Conservation (phyloP, 2,797 vertebrate genomes). For the Yasuhikotakia modesta region DNA sequence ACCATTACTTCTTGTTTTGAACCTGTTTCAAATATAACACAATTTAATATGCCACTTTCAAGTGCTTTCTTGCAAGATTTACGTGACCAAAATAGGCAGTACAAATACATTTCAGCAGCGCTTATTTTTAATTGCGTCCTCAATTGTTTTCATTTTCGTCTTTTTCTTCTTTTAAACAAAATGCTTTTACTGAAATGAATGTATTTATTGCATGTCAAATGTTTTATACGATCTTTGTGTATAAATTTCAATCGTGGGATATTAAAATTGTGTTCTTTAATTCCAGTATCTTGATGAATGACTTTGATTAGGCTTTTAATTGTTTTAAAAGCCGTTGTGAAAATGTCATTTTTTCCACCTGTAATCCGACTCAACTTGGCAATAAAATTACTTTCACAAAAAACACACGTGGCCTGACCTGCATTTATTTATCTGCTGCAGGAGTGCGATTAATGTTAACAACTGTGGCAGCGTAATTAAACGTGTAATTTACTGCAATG, state of each 20-base stretch:
- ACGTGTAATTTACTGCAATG: background rate
- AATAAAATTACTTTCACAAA: conserved; percentile 81
- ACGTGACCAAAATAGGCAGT: conserved; percentile 69
- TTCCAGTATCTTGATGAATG: conserved; percentile 66
- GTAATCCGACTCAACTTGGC: conserved; percentile 79
- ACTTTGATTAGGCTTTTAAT: conserved; percentile 79
- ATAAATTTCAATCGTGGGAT: conserved; percentile 76
- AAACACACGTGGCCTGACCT: conserved; percentile 45
- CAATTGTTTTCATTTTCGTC: conserved; percentile 73
- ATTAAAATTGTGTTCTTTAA: conserved; percentile 72
- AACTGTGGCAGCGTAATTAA: background rate
- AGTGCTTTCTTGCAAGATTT: conserved; percentile 59
- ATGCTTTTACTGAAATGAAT: conserved; percentile 79
- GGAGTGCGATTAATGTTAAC: conserved; percentile 3
- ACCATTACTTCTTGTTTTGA: conserved; percentile 60
- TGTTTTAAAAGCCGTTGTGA: conserved; percentile 79
- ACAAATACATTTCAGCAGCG: conserved; percentile 77
- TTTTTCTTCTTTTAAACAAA: conserved; percentile 46
- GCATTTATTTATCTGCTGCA: background rate
- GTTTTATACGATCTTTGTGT: conserved; percentile 79
- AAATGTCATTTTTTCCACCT: conserved; percentile 69
- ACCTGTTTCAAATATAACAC: conserved; percentile 59
- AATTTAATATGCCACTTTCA: conserved; percentile 59
- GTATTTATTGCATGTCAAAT: conserved; percentile 87
- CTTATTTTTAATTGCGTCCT: conserved; percentile 74